Evolutionary conservation across 2,888 invertebrate species (phyloP).

Genomic region (Gortyna flavago): DNA sequence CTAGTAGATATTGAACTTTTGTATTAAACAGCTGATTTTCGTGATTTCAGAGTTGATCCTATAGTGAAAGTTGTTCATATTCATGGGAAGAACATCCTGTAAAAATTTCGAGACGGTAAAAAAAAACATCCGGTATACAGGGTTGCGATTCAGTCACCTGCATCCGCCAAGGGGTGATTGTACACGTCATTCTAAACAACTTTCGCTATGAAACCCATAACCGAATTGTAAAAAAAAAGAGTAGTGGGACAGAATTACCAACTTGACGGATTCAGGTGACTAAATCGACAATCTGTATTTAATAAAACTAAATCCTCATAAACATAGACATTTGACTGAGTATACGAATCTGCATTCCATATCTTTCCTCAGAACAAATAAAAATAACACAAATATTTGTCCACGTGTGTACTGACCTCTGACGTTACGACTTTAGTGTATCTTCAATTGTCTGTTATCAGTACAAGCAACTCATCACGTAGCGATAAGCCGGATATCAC

Average conservation of each 20-base stretch:
- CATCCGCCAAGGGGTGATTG: not conserved
- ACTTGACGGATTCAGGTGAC: not conserved
- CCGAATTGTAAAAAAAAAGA: not conserved
- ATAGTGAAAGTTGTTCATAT: no score
- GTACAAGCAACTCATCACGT: constrained; percentile 69
- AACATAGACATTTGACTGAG: not conserved
- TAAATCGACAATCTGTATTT: not conserved
- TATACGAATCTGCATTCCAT: not conserved
- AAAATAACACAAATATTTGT: constrained; percentile 28
- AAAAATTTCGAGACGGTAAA: no score
- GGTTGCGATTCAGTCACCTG: no score
- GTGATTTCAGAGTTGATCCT: no score
- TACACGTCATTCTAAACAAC: not conserved
- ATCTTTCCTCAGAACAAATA: not conserved
- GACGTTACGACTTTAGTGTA: constrained; percentile 17
- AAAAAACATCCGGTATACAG: no score
- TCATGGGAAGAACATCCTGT: no score
- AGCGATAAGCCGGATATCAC: constrained; percentile 65
- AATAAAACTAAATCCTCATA: not conserved
- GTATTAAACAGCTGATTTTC: no score
- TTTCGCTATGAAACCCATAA: not conserved
- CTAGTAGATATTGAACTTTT: no score
- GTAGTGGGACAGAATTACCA: no score
- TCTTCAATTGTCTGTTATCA: constrained; percentile 56
- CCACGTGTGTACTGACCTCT: constrained; percentile 39